Base-by-base conservation (phyloP, 2,888 invertebrate genomes). In the Sarcophaga carnaria region DNA sequence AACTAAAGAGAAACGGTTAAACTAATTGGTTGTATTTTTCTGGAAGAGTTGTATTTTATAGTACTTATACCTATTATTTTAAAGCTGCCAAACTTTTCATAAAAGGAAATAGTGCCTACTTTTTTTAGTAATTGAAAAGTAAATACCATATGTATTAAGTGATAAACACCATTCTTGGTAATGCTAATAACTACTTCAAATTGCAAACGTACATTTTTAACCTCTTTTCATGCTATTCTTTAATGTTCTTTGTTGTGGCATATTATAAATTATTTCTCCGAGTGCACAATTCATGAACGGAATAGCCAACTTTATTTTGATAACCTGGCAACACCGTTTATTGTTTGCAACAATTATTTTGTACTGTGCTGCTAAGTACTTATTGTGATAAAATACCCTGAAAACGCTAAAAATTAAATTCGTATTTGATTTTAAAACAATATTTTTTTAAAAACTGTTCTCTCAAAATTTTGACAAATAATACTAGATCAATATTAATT, bases 1-100 rank as follows among this genome's bases (percentile, higher is more conserved):
- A 79, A 63, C 69, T 77, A 74, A 83, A 85, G 59, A 12, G 27
- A 59, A 83, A 80, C 47, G 4, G 14, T 14, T 25, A 71, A 74
- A 69, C 4, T 20, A 54, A 49, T 25, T 14, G 66, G 27, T 86
- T 75, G 82, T 59, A 72, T 60, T 76, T 71, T 70, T 3, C 0
- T 2, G 3, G 8, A n/a, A 83, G 49, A 12, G 79, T 79, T 83
- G 86, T 80, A 71, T 60, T 75, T 60, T 10, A 37, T 37, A 37
- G 37, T 10, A 37, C 5, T 12, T 54, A 54, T 69, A 49, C 4
- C 3, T 14, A 54, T 54, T 67, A 22, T 69, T 11, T 59, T 4
- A 20, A 45, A 47, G 14, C 27, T 62, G 27, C 78, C 59, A 78
- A 78, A 45, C 25, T 25, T 47, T 69, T 49, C 14, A 12, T 10